Base-by-base conservation (phyloP, 2,113 vertebrate genomes). In the Xiphophorus hellerii region DNA sequence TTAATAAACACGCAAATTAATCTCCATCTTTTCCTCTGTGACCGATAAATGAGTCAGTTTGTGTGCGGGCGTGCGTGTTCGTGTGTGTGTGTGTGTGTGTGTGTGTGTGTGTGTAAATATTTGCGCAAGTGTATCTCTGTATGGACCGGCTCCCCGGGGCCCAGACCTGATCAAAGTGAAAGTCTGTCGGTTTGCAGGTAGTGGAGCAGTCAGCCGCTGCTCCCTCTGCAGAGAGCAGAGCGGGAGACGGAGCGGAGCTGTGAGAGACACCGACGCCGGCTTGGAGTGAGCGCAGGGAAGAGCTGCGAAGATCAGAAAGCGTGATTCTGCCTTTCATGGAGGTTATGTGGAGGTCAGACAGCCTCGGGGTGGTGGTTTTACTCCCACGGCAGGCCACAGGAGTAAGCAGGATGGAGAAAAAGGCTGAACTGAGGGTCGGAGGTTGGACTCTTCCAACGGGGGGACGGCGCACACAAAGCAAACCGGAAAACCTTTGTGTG, bases 121-220 rank as follows among this genome's bases (percentile, higher is more conserved):
- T 66, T 30, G 17, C 61, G 68, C 35, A 62, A 66, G 74, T 69
- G 63, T 74, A 35, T 64, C 0, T 66, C 4, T 27, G 25, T 35
- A 35, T 31, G 77, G 71, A 78, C 71, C 64, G 84, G 80, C 86
- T 37, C 91, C 85, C 67, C 44, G 4, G 86, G 89, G 82, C 82
- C 84, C 66, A 42, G 81, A 80, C 85, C 81, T 89, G 91, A 92
- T 93, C 91, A 92, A 92, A 93, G 91, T 74, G 1, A 69, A 37
- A 81, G 83, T 86, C 87, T 91, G 89, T 92, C 87, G 86, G 88
- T 82, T 76, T 82, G 78, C 84, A 88, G 82, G 85, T 84, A 92
- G 88, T 90, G 88, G 92, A 89, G 85, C 88, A 89, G 79, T 65
- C 73, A 74, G 80, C 42, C 77, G 71, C 81, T 76, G 78, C 81